phyloP scores from a whole-genome alignment of 2,113 vertebrate species.

The Ginglymostoma cirratum region DNA sequence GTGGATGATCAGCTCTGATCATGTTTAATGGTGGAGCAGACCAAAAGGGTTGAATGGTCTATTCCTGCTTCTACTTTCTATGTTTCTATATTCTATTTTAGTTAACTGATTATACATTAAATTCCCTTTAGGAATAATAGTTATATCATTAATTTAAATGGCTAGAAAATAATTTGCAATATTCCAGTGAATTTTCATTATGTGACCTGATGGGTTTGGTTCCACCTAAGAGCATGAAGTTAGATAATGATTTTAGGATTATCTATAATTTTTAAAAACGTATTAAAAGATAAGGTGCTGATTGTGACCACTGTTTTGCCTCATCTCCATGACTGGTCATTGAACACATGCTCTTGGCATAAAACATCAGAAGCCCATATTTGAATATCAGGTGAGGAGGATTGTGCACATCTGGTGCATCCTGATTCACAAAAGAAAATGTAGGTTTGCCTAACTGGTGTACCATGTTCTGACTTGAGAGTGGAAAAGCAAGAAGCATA shows the following conservation, averaged over 20 bases:
- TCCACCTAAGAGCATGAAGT: neutral
- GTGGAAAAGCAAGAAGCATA: neutral
- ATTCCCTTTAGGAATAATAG: neutral
- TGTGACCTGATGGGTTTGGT: neutral
- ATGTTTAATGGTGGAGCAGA: too few relatives aligned
- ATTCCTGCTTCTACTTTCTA: too few relatives aligned
- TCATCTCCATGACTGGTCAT: neutral
- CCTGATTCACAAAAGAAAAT: neutral
- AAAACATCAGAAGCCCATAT: neutral
- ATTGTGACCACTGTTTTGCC: neutral
- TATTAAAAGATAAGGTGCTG: neutral
- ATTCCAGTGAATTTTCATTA: neutral
- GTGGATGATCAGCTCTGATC: too few relatives aligned
- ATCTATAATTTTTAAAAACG: neutral
- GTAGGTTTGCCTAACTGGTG: neutral
- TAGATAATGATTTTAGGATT: neutral
- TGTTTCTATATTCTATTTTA: neutral
- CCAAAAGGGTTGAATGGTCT: too few relatives aligned
- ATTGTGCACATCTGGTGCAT: neutral
- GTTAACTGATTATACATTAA: neutral
- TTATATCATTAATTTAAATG: neutral
- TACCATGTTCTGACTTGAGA: too few relatives aligned
- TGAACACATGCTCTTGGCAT: neutral
- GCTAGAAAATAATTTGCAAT: neutral
- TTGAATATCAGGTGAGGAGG: neutral